Evolutionary conservation across 1,140 invertebrate species (phyloP), one percentile per base, ranked within the genome.

Genomic region (Bombus sibiricus): DNA sequence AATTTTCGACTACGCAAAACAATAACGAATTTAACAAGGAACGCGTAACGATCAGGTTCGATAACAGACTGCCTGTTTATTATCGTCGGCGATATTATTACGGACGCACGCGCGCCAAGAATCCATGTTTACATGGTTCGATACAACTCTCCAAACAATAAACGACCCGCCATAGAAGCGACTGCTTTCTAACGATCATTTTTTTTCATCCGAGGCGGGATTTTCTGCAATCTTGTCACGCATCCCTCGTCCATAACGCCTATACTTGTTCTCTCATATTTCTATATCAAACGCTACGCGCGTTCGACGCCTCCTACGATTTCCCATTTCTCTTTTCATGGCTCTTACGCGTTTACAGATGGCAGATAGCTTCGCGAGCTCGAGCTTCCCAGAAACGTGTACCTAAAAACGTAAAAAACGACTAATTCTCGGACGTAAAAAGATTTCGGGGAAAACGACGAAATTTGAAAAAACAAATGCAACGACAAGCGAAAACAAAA

Each of bases 1-100:
- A 84, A 77, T 79, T 83, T 79, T 76, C 83, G 77, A 72, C 75
- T 43, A n/a, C 28, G 47, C n/a, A 69, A 79, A 84, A 84, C 83
- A 62, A 57, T 77, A 64, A 75, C 62, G 47, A 47, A 28, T 77
- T 69, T 66, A 53, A 77, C 34, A 83, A 74, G 47, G 47, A 72
- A 28, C 77, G n/a, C 28, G 74, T 59, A 79, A 79, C 59, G 76
- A 64, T 10, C 75, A 13, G 34, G 53, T 41, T 62, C 75, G 75
- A 77, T 62, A 62, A 62, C 59, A 39, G 28, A 32, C 53, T 15
- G 59, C 59, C 0, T 59, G 43, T 64, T 75, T 64, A 78, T 78
- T 64, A 66, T 43, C 39, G 3, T 4, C 32, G 59, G 10, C 39
- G 22, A 78, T 43, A 64, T 78, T 78, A 78, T 78, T 78, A 64